Base-by-base conservation (phyloP, 2,888 invertebrate species). In the Neoaliturus tenellus region DNA sequence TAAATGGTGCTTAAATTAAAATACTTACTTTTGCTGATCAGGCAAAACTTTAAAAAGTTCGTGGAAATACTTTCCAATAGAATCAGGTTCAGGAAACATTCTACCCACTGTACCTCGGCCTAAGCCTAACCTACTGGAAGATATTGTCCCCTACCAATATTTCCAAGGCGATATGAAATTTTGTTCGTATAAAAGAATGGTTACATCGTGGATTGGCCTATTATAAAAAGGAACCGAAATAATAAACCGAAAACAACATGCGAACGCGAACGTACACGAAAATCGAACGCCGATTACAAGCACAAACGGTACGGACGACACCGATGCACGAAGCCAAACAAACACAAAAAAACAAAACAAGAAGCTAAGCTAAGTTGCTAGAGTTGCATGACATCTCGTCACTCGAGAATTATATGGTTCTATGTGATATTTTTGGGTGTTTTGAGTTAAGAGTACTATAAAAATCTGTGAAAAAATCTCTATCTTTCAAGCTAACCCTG, bases 31-130 rank as follows among this genome's bases (percentile, higher is more conserved):
- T 87, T 91, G 90, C 78, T 90, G 90, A 86, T 91, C 91, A 85
- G 90, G 90, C 86, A 90, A 88, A 87, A 89, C 90, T 88, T 91
- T 91, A 88, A 91, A 91, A 80, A 91, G 89, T 85, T 91, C 91
- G 86, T 91, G 91, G 86, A 92, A 91, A 88, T 90, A 90, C 88
- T 90, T 90, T 82, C 90, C 90, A 83, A 91, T 90, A 87, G 90
- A 90, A 41, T 91, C 90, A 71, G 91, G 90, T 87, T 91, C 91
- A 51, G 91, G 91, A 88, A 91, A 89, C 88, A 91, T 89, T 71
- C 3, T 12, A 3, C 44, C 4, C 6, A 25, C 41, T 41, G 14
- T 6, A 14, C 6, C 20, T 14, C 2, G 23, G 55, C 55, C 20
- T 23, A 23, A 55, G 23, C 23, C 55, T 23, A 23, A 5, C 12